Evolutionary conservation across 2,113 vertebrate species (phyloP), one percentile per base, ranked within the genome.

Genomic region (Labrus mixtus): DNA sequence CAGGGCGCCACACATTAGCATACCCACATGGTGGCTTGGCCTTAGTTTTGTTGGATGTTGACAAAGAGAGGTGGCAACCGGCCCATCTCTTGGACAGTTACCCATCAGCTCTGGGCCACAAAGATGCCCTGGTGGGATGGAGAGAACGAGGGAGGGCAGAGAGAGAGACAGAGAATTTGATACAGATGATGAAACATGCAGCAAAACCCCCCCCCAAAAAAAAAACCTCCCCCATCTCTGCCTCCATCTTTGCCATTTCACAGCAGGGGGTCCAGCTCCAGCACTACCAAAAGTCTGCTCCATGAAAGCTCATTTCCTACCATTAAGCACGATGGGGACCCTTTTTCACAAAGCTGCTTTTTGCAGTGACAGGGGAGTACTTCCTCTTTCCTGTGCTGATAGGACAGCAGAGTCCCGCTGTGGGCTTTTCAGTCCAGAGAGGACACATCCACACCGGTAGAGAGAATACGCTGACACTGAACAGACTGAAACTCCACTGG

Each of bases 331-430:
- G 86, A 83, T 67, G 41, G 74, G 63, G 41, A n/a, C n/a, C 48
- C 36, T 56, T 75, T 87, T 85, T 66, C 61, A 81, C 56, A 43
- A 23, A 81, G 62, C 75, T 76, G 69, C 73, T 73, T 33, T 33
- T 41, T 43, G 37, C 59, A 68, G 55, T 67, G 70, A 83, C 79
- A 68, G 65, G 76, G 60, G 46, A 72, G 60, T 56, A 56, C 60
- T 85, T 82, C 73, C 81, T 85, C 69, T 90, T 87, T 88, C 72
- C 87, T 82, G 84, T 85, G 72, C 78, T 65, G 82, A 89, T 80
- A 70, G 65, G 80, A 82, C 88, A 91, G 91, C 89, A 83, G 88
- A 83, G 72, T 92, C 91, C 88, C 64, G 83, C 83, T 91, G 86
- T 60, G 84, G 71, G 70, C 60, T 85, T 91, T 33, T 87, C 86